Evolutionary conservation across 2,113 vertebrate genomes (phyloP), one percentile per base, ranked within the genome.

Genomic region (Mixornis gularis): DNA sequence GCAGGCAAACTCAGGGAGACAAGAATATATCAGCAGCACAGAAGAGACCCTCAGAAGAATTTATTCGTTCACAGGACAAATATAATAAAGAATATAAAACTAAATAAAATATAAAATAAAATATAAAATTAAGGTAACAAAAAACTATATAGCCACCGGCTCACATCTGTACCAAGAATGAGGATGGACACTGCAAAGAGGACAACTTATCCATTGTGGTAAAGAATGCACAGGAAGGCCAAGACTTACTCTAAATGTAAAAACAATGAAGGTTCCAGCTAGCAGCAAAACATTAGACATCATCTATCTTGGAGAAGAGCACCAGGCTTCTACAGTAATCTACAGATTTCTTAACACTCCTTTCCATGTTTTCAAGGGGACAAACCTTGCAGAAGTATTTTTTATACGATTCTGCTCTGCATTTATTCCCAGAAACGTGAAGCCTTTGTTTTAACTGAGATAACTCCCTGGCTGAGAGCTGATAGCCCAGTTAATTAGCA

Each of bases 211-310:
- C 43, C 58, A 32, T 4, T 4, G 3, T 86, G 41, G 32, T 7
- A 51, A 82, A 90, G n/a, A 73, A 44, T 46, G 14, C 32, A 58
- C 76, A 76, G 92, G 84, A 84, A 66, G 59, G 15, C 27, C 22
- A 72, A 70, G 34, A 40, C 24, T 69, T 69, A 65, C 7, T 64
- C 30, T 55, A 73, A 74, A 71, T 34, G 12, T 38, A 58, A 36
- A 44, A 72, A 19, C 22, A 86, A 48, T 11, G n/a, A 83, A 71
- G 70, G 44, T 10, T 90, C 38, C 48, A 22, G 13, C 48, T 46
- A 15, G 17, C 8, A 69, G 34, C 49, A 49, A 76, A 64, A 17
- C 0, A 0, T 34, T 46, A n/a, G 19, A 26, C 5, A 26, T 56
- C 53, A 27, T n/a, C 27, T 38, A 7, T 19, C 56, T 58, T 56